Conservation (phyloP, 2,113 vertebrate species). For the Chaetodon auriga region DNA sequence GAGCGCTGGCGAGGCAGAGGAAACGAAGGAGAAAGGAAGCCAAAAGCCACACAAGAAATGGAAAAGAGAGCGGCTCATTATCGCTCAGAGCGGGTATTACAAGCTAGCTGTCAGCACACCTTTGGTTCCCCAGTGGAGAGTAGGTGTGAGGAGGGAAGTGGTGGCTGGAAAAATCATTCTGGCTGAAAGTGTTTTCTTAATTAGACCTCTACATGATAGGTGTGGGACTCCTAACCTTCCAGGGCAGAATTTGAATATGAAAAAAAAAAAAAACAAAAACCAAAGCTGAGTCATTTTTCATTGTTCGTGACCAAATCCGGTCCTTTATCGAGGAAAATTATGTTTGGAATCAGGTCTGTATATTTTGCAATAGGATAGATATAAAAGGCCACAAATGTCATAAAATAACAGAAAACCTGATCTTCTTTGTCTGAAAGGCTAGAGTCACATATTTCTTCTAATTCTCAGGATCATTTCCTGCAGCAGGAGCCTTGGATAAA, state of each 20-base stretch:
- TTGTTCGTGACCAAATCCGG: background rate
- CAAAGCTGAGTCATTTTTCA: background rate
- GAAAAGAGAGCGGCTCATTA: conserved; percentile 74
- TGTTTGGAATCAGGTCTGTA: conserved; percentile 20
- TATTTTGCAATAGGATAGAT: conserved; percentile 16
- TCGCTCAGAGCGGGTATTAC: conserved; percentile 33
- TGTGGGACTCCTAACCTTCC: conserved; percentile 7
- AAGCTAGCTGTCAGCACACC: conserved; percentile 38
- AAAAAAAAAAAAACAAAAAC: background rate
- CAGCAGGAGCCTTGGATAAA: background rate
- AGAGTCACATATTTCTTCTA: conserved; percentile 37
- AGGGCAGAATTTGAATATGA: conserved; percentile 23
- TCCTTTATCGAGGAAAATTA: background rate
- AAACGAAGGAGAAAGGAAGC: conserved; percentile 32
- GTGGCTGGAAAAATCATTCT: background rate
- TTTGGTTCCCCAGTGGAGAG: conserved; percentile 26
- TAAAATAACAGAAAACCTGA: conserved; percentile 41
- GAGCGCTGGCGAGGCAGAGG: conserved; percentile 18
- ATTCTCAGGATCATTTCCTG: conserved; percentile 20
- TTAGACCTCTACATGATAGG: conserved; percentile 39
- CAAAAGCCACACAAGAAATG: conserved; percentile 51
- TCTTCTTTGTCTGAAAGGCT: conserved; percentile 49
- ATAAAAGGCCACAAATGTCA: conserved; percentile 47
- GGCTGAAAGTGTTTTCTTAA: conserved; percentile 38
- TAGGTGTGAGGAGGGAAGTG: background rate